Conservation (phyloP, 1,140 invertebrate genomes). For the Drosophila rufa region DNA sequence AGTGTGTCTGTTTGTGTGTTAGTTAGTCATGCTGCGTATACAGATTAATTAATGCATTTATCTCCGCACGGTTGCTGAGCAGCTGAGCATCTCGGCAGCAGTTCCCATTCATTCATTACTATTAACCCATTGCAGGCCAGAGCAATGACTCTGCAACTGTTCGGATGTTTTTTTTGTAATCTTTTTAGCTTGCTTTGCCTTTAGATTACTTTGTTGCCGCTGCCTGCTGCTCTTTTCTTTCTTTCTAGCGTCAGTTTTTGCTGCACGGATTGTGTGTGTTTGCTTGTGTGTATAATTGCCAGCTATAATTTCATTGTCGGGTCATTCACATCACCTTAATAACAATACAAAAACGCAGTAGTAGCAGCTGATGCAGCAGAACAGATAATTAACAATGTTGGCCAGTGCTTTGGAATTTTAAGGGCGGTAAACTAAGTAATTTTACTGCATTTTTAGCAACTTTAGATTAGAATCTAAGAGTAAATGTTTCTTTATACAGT, state of each 20-base stretch:
- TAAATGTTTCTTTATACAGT: no score
- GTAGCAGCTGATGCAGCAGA: slow-evolving; percentile 20
- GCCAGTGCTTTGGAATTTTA: not conserved
- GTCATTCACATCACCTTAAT: slow-evolving; percentile 46
- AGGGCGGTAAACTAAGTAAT: not conserved
- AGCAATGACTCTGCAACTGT: slow-evolving; percentile 55
- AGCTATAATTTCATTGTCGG: slow-evolving; percentile 49
- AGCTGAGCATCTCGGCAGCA: not conserved
- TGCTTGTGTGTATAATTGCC: slow-evolving; percentile 18
- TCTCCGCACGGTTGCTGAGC: slow-evolving; percentile 2
- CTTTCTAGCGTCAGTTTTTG: slow-evolving; percentile 8
- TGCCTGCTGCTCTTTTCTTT: slow-evolving; percentile 5
- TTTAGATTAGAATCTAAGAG: not conserved
- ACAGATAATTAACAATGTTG: slow-evolving; percentile 18
- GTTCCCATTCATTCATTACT: slow-evolving; percentile 21
- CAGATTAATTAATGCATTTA: slow-evolving; percentile 49
- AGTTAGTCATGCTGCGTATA: slow-evolving; percentile 27
- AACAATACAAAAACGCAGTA: slow-evolving; percentile 17
- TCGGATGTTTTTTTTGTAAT: not conserved
- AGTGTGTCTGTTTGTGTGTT: not conserved
- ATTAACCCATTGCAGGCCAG: slow-evolving; percentile 36
- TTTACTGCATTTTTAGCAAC: not conserved
- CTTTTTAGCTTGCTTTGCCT: not conserved
- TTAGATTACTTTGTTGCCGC: slow-evolving; percentile 12
- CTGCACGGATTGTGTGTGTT: slow-evolving; percentile 1